Conservation (phyloP, 2,113 vertebrate species). For the Cepphus grylle region DNA sequence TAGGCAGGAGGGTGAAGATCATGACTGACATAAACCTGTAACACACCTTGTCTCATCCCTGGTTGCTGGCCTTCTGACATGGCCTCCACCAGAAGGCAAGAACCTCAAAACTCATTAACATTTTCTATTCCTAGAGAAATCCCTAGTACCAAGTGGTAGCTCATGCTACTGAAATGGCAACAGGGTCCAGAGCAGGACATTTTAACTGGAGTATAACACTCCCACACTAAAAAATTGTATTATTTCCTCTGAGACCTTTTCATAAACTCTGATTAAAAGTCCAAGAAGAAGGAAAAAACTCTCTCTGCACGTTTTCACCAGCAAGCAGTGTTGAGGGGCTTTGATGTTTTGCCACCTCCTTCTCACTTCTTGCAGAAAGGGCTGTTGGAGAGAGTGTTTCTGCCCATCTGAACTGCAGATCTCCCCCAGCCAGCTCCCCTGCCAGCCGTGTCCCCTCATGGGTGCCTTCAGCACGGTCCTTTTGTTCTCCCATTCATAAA, state of each 20-base stretch:
- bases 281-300: not conserved
- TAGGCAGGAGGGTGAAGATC: not conserved
- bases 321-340: not conserved
- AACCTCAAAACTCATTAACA: not conserved
- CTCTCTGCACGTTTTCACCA: not conserved
- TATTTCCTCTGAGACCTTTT: not conserved
- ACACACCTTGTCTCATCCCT: not conserved
- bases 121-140: not conserved
- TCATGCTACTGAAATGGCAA: not conserved
- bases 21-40: not conserved
- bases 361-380: not conserved
- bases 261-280: not conserved
- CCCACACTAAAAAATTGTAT: not conserved
- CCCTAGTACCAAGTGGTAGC: not conserved
- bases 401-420: not conserved
- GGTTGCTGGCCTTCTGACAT: not conserved
- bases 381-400: not conserved
- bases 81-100: not conserved
- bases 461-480: not conserved
- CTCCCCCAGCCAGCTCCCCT: not conserved
- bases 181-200: not conserved
- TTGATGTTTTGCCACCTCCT: not conserved
- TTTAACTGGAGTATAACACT: not conserved
- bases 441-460: fast-evolving
- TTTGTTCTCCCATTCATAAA: not conserved